Conservation (phyloP, 2,113 vertebrate species). For the Probosciger aterrimus region DNA sequence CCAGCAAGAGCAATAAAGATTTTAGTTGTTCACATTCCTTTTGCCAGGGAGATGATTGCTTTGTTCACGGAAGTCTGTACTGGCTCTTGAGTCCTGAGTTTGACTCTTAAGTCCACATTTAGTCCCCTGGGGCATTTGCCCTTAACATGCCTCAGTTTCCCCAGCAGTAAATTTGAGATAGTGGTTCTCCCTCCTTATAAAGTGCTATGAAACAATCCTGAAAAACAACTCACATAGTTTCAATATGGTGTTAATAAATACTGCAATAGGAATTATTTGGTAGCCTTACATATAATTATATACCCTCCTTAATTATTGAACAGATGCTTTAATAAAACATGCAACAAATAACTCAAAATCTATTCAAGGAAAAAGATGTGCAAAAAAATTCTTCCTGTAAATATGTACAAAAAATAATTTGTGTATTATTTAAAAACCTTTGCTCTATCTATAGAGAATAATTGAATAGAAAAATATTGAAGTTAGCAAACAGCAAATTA, state of each 20-base stretch:
- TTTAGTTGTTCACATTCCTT: neutral
- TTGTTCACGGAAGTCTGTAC: neutral
- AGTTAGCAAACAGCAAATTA: conserved; percentile 47
- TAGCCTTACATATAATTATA: conserved; percentile 44
- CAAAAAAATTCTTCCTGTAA: conserved; percentile 42
- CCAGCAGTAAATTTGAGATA: neutral
- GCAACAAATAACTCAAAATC: conserved; percentile 52
- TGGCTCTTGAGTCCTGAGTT: neutral
- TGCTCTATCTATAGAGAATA: conserved; percentile 33
- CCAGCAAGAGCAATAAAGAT: neutral
- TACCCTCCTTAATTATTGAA: conserved; percentile 55
- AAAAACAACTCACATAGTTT: neutral
- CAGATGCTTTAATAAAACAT: conserved; percentile 59
- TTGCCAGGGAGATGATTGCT: neutral
- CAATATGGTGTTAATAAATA: neutral
- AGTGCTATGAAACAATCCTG: neutral
- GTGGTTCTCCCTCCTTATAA: neutral
- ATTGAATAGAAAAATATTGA: conserved; percentile 51
- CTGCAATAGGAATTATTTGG: neutral
- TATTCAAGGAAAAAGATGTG: conserved; percentile 26
- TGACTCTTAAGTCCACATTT: neutral
- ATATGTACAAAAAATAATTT: conserved; percentile 41
- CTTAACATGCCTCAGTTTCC: neutral
- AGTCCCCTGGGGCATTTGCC: neutral
- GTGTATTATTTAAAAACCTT: conserved; percentile 48